phyloP scores from a whole-genome alignment of 2,797 vertebrate species.

The Bradypodion pumilum region DNA sequence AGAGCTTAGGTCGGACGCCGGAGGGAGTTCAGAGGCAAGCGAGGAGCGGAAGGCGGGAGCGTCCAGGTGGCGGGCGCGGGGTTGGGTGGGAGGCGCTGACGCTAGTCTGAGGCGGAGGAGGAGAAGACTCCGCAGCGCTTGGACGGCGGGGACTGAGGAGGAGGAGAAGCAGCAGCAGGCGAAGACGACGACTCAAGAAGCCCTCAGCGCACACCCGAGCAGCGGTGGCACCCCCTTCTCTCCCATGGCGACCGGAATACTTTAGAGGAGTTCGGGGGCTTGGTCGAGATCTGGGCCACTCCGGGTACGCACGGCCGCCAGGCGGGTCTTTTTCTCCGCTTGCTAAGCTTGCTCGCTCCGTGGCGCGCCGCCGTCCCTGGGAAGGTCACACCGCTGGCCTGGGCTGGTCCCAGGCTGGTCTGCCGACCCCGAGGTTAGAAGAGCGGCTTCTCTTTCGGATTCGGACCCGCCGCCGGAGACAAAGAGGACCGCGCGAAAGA shows the following conservation, averaged over 20 bases:
- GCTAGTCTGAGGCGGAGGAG: neutral
- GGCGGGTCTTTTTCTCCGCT: neutral
- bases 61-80: neutral
- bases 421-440: no score
- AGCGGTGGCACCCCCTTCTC: slow-evolving; percentile 47
- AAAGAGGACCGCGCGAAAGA: no score
- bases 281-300: slow-evolving; percentile 70
- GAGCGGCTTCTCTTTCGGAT: no score
- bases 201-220: no score
- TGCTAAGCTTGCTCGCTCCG: no score
- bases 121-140: neutral
- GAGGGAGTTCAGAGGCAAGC: slow-evolving; percentile 39
- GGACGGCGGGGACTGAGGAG: neutral
- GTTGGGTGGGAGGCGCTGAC: neutral
- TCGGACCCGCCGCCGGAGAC: no score
- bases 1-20: slow-evolving; percentile 57
- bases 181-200: neutral
- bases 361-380: no score
- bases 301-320: slow-evolving; percentile 66
- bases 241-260: slow-evolving; percentile 75
- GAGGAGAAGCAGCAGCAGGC: no score
- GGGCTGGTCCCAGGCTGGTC: no score
- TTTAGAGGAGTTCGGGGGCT: slow-evolving; percentile 77
- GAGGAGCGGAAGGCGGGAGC: slow-evolving; percentile 31
- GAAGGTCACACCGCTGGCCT: neutral